Evolutionary conservation across 2,113 vertebrate genomes (phyloP).

Genomic region (Platysteira castanea): DNA sequence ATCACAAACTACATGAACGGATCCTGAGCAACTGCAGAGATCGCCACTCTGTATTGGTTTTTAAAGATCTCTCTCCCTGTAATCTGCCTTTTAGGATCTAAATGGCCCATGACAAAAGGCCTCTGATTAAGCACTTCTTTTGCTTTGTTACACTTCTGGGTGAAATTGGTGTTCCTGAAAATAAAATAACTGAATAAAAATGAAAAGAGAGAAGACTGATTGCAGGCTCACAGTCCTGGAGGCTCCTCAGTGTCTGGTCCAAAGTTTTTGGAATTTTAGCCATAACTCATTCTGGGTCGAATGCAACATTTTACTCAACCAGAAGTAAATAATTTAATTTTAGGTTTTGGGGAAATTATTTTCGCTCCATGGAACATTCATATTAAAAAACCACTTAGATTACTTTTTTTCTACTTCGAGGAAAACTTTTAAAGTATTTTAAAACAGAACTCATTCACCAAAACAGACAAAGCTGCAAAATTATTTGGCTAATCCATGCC

Average conservation of each 20-base stretch:
- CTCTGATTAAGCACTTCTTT: conserved; percentile 19
- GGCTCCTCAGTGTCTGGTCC: not conserved
- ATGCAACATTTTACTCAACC: not conserved
- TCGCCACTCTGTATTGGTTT: not conserved
- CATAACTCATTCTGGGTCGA: not conserved
- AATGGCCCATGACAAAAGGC: conserved; percentile 25
- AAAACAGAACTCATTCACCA: not conserved
- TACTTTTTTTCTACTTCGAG: not conserved
- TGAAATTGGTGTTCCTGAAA: conserved; percentile 28
- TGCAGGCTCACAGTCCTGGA: not conserved
- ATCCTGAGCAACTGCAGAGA: conserved; percentile 20
- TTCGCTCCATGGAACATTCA: not conserved
- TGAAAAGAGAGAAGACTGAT: not conserved
- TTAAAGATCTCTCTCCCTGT: conserved; percentile 28
- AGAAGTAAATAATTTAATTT: not conserved
- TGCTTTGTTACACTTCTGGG: conserved; percentile 1
- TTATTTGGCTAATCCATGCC: not conserved
- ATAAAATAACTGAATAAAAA: conserved; percentile 18
- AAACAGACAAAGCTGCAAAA: not conserved
- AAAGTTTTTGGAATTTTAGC: not conserved
- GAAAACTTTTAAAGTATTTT: not conserved
- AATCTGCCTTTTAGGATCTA: conserved; percentile 30
- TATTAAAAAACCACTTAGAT: not conserved
- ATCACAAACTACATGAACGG: not conserved
- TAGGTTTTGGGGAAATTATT: not conserved